These are phyloP conservation scores for Acanthornis magna DNA, from an alignment of 2,797 vertebrate genomes.

Conservation along the genomic window DNA sequence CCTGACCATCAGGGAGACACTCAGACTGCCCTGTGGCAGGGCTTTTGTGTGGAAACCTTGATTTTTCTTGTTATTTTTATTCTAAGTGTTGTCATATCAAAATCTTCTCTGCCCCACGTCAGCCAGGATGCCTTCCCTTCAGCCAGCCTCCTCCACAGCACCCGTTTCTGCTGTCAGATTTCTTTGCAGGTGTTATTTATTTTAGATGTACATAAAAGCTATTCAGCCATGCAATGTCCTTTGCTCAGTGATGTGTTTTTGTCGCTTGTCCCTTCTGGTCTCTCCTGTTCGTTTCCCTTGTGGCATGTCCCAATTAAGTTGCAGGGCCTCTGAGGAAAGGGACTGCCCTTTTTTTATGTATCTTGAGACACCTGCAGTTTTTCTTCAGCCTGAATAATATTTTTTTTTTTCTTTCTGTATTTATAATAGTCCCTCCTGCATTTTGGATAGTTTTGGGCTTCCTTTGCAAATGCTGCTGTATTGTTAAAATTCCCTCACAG, in stretches of 20 bases:
- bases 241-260: not conserved
- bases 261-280: not conserved
- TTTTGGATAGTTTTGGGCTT: not conserved
- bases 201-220: not conserved
- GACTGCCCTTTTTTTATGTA: not conserved
- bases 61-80: not conserved
- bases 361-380: not conserved
- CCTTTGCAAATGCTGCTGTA: not conserved
- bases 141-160: not conserved
- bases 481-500: not conserved
- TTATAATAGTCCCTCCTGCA: not conserved
- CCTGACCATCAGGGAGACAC: not conserved
- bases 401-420: not conserved
- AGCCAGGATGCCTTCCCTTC: not conserved
- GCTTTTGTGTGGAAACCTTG: not conserved
- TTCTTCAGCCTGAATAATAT: not conserved
- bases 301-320: not conserved
- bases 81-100: not conserved
- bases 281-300: not conserved
- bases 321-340: not conserved
- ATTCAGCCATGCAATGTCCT: not conserved
- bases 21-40: not conserved
- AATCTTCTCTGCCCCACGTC: not conserved
- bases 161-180: not conserved
- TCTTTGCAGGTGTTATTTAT: not conserved